These are phyloP conservation scores for Carpatolechia fugitivella DNA, from an alignment of 2,888 invertebrate genomes.

Conservation along the genomic window DNA sequence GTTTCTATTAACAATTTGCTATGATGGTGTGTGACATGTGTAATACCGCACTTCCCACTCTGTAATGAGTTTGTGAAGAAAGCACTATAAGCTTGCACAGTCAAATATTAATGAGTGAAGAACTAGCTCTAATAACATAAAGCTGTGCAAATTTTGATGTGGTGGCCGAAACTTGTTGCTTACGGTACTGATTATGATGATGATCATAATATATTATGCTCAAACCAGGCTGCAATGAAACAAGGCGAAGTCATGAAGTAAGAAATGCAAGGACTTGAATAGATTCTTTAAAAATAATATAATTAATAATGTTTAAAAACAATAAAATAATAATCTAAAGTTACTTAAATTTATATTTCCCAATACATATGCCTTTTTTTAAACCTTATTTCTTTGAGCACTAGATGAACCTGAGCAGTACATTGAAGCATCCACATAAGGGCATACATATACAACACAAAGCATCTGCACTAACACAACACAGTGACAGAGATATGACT, in stretches of 20 bases:
- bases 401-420: constrained; percentile 23
- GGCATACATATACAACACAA: constrained; percentile 41
- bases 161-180: constrained; percentile 18
- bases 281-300: too few species aligned
- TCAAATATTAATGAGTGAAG: constrained; percentile 25
- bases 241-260: background rate
- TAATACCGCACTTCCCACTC: constrained; percentile 9
- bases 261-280: background rate
- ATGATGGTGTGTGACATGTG: constrained; percentile 26
- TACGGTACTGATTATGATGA: constrained; percentile 7
- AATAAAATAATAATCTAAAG: background rate
- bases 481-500: constrained; percentile 64
- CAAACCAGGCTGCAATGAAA: background rate
- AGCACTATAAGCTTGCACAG: constrained; percentile 33
- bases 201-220: constrained; percentile 5
- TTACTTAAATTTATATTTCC: too few species aligned
- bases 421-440: constrained; percentile 19
- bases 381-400: constrained; percentile 9
- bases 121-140: constrained; percentile 27
- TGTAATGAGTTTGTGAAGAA: constrained; percentile 24
- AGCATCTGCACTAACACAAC: constrained; percentile 74
- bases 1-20: constrained; percentile 18
- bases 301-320: too few species aligned
- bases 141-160: constrained; percentile 33
- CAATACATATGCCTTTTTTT: background rate